A percentile compares a stretch with the other conserved stretches of the same genome.
These are phyloP conservation scores for Brachyhypopomus occidentalis DNA, from an alignment of 2,113 vertebrate species.

Conservation along the genomic window DNA sequence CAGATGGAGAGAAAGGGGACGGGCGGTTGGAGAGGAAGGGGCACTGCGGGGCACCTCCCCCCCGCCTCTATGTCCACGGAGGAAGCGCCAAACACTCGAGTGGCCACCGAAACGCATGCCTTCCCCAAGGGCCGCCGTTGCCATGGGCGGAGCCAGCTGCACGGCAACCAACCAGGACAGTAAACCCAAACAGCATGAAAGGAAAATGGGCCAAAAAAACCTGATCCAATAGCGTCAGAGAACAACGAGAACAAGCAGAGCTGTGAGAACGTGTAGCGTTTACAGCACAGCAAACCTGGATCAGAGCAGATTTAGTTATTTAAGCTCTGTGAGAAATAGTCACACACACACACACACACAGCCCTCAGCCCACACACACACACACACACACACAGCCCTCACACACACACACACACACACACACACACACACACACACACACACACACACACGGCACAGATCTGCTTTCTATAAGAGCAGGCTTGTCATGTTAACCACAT, in stretches of 20 bases:
- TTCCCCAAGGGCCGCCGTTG: conserved; percentile 83
- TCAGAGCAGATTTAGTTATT: no score
- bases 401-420: no score
- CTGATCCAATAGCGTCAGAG: no score
- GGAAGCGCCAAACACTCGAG: conserved; percentile 78
- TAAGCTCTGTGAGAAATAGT: no score
- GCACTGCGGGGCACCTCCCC: conserved; percentile 76
- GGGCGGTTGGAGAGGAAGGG: conserved; percentile 65
- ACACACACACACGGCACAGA: no score
- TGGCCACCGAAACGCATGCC: conserved; percentile 84
- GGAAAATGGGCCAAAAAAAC: no score
- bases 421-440: no score
- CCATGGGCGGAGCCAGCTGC: conserved; percentile 82
- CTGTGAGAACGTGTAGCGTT: no score
- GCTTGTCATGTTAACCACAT: neutral
- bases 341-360: neutral
- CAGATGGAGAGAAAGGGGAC: conserved; percentile 55
- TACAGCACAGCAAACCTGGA: no score
- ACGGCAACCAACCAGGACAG: neutral
- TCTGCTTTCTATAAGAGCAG: no score
- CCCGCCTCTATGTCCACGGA: conserved; percentile 69
- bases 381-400: neutral
- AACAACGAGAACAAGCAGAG: no score
- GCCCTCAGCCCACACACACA: no score
- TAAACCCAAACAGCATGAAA: neutral